These are phyloP conservation scores for Bedellia somnulentella DNA, from an alignment of 2,888 invertebrate genomes.

Conservation along the genomic window DNA sequence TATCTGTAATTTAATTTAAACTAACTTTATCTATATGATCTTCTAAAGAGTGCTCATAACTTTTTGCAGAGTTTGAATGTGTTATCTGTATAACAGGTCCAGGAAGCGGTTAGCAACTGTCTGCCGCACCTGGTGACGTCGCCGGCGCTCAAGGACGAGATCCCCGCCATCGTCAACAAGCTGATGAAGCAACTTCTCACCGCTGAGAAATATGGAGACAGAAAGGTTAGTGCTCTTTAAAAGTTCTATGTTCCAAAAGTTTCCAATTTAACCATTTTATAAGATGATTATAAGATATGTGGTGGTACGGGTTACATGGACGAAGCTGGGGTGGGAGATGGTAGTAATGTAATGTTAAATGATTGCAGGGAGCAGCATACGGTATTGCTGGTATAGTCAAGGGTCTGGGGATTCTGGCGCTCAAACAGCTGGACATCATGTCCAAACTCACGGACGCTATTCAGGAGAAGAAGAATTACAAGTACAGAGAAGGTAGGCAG, in stretches of 20 bases:
- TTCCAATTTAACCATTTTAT: too few relatives aligned
- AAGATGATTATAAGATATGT: too few relatives aligned
- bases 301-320: too few relatives aligned
- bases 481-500: slow-evolving; percentile 81
- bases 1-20: too few relatives aligned
- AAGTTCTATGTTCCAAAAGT: too few relatives aligned
- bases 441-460: slow-evolving; percentile 89
- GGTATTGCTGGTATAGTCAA: slow-evolving; percentile 96
- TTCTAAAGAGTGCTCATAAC: too few relatives aligned
- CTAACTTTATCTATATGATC: too few relatives aligned
- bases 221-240: too few relatives aligned
- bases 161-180: slow-evolving; percentile 83
- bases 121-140: slow-evolving; percentile 82
- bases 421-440: slow-evolving; percentile 96
- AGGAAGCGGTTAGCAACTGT: slow-evolving; percentile 96
- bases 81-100: slow-evolving; percentile 64
- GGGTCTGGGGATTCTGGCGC: slow-evolving; percentile 92
- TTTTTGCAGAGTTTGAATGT: not conserved
- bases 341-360: slow-evolving; percentile 13
- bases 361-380: slow-evolving; percentile 86
- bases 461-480: slow-evolving; percentile 95
- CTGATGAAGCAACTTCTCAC: slow-evolving; percentile 85
- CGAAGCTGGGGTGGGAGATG: too few relatives aligned
- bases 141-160: slow-evolving; percentile 88
- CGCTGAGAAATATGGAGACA: slow-evolving; percentile 89